Base-by-base conservation (phyloP, 2,888 invertebrate genomes). In the Tenthredo notha region DNA sequence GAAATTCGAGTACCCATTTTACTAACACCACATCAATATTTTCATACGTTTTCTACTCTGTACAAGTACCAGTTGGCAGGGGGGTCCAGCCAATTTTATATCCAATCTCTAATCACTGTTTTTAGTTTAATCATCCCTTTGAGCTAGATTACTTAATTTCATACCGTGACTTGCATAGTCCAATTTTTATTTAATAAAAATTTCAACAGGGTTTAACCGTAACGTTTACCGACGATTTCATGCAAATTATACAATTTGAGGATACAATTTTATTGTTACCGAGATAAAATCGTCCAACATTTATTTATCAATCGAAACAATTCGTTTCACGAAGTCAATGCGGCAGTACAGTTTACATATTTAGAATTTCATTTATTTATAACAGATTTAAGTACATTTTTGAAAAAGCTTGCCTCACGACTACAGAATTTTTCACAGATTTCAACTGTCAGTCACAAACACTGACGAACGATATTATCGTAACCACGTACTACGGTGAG, bases 91-190 rank as follows among this genome's bases (percentile, higher is more conserved):
- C 72, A 43, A 40, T 43, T 74, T 74, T 21, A 74, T 74, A 9
- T 74, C 40, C n/a, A 21, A 25, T 25, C 72, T 74, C 61, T 40
- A 40, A 80, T 80, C 61, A 54, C 54, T 54, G 54, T 77, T 29
- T 33, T 33, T 40, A 40, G 77, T 77, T 77, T 77, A 54, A 50
- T 18, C n/a, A 77, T 50, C 18, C 77, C 21, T 40, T 25, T 9
- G 21, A 25, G 21, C 74, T 25, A 43, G 12, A 47, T 43, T 43
- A 47, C 74, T 40, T 12, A 25, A 43, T 74, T 74, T 21, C 43
- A 21, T n/a, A 21, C 21, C 15, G 74, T 40, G n/a, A 72, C n/a
- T 72, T 37, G 72, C 18, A 72, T 18, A 12, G n/a, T 37, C 7
- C 3, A 25, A 40, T 43, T 43, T 15, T 18, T 18, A 1, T 7